Evolutionary conservation across 2,113 vertebrate genomes (phyloP), one percentile per base, ranked within the genome.

Genomic region (Carettochelys insculpta): DNA sequence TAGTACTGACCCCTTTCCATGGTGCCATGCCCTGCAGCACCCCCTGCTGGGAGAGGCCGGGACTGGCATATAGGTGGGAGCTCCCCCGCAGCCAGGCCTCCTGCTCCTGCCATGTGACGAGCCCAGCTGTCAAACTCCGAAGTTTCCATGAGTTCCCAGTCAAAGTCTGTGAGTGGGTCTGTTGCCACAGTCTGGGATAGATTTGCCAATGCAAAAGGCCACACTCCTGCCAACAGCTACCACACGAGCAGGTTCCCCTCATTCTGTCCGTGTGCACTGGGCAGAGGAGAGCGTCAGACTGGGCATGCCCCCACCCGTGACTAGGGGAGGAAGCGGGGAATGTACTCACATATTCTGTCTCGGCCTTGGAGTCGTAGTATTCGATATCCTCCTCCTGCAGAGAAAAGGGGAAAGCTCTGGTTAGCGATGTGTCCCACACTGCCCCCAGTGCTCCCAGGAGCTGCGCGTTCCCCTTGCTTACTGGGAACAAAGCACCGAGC

Each of bases 341-440:
- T n/a, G 89, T 96, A 99, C 99, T 99, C 96, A 99, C 99, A 56
- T 98, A 98, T 97, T 99, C 99, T 3, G 99, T 99, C 73, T 99
- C 99, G 0, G 98, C 98, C 98, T 99, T 99, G 97, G 99, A 99
- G 86, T 99, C 99, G 6, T 99, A 99, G 97, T 99, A 99, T 97
- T 98, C 97, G 85, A 99, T 99, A 95, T 98, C 98, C 96, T 98
- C 98, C 97, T 99, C 99, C 99, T 99, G 98, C 95, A 94, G 68
- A 87, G 94, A 82, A 92, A 97, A 97, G 53, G 96, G 75, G 77
- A 89, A 75, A 92, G 47, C 22, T 50, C 11, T 34, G 47, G 50
- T 86, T 41, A 86, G 79, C 53, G 29, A 6, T 61, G 29, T 52
- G 16, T 8, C 0, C 5, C 85, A 17, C 5, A 19, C 6, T 83